Percentiles rank a stretch among this genome's conserved stretches.
These are phyloP conservation scores for Amphimallon solstitiale DNA, from an alignment of 2,888 invertebrate genomes.

Conservation along the genomic window DNA sequence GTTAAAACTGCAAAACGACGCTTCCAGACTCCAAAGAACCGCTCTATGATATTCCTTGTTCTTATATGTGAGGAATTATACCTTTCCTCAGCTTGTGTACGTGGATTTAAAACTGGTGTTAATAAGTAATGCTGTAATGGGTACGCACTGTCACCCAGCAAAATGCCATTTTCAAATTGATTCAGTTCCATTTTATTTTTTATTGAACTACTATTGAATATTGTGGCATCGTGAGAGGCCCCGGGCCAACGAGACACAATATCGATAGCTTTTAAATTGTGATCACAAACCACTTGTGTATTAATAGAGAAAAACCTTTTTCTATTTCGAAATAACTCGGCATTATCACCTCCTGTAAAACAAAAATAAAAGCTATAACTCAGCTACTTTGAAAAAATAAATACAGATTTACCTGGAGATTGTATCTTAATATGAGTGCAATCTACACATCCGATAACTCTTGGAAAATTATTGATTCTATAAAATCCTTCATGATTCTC, in stretches of 20 bases:
- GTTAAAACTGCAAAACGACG: conserved; percentile 47
- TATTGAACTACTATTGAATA: conserved; percentile 35
- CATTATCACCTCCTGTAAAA: conserved; percentile 45
- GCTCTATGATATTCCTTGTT: conserved; percentile 51
- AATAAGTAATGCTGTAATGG: conserved; percentile 38
- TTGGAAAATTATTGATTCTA: no score
- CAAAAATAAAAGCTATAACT: no score
- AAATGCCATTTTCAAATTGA: background rate
- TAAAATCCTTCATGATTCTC: no score
- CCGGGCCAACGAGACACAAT: conserved; percentile 44
- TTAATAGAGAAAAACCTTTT: conserved; percentile 52
- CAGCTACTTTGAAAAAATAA: no score
- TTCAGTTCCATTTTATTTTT: background rate
- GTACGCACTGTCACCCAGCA: conserved; percentile 43
- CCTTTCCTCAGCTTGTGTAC: conserved; percentile 17
- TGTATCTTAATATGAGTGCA: no score
- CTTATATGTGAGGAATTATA: conserved; percentile 46
- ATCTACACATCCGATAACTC: no score
- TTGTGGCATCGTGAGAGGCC: conserved; percentile 41
- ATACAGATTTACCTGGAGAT: no score
- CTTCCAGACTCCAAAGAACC: conserved; percentile 49
- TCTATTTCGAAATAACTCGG: conserved; percentile 49
- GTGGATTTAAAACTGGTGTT: conserved; percentile 30
- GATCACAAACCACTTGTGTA: conserved; percentile 48
- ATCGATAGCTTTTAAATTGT: conserved; percentile 44